A percentile compares a stretch with the other conserved stretches of the same genome.
Evolutionary conservation across 2,888 invertebrate species (phyloP).

Genomic region (Drosophila rubida): DNA sequence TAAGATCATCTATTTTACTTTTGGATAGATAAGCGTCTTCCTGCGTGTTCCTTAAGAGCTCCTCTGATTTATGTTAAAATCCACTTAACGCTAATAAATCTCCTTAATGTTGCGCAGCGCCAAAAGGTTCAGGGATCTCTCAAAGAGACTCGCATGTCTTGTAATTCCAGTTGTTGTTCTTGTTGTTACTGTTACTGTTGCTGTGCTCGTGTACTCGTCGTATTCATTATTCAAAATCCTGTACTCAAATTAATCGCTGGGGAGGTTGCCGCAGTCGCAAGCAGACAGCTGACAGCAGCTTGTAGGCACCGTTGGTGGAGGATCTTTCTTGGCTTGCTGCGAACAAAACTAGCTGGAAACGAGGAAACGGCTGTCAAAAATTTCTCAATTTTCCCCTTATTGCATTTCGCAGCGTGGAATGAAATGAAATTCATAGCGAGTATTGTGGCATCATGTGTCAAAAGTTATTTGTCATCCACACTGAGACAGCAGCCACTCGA

Average conservation of each 20-base stretch:
- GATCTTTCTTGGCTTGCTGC: not conserved
- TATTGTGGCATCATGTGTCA: constrained; percentile 61
- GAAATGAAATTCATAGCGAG: constrained; percentile 43
- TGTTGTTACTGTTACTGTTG: too few species aligned
- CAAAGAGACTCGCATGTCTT: constrained; percentile 10
- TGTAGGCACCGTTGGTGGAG: not conserved
- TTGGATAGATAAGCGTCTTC: constrained; percentile 38
- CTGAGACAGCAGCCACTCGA: not conserved
- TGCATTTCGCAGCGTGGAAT: constrained; percentile 32
- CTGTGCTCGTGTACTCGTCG: not conserved
- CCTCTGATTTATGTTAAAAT: constrained; percentile 67
- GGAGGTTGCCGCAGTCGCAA: constrained; percentile 1
- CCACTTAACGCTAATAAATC: constrained; percentile 65
- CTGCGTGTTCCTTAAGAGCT: constrained; percentile 43
- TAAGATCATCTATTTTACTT: constrained; percentile 56
- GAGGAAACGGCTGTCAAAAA: constrained; percentile 10
- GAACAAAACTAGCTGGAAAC: not conserved
- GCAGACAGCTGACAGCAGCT: not conserved
- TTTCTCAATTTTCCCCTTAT: constrained; percentile 38
- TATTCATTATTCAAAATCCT: constrained; percentile 26
- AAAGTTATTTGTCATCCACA: constrained; percentile 62
- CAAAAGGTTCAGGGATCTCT: constrained; percentile 15
- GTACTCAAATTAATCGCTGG: constrained; percentile 26
- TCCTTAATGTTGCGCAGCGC: constrained; percentile 48
- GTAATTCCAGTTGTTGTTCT: too few species aligned